Conservation (phyloP, 2,888 invertebrate genomes). For the Yponomeuta cagnagella region DNA sequence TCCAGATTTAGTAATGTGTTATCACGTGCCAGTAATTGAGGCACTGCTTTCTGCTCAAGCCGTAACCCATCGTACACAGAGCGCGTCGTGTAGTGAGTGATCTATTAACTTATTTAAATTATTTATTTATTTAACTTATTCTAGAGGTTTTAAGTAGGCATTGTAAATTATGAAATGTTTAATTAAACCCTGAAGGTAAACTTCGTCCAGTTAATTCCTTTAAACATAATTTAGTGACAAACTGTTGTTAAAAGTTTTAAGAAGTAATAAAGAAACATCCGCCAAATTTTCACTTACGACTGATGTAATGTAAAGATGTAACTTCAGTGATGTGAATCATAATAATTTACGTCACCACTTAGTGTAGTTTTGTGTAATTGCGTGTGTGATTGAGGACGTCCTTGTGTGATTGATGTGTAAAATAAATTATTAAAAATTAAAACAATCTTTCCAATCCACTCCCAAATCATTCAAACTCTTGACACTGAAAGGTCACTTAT, state of each 20-base stretch:
- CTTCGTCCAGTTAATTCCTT: constrained; percentile 30
- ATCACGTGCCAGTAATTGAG: constrained; percentile 4
- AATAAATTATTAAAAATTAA: constrained; percentile 48
- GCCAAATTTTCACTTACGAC: constrained; percentile 67
- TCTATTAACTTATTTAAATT: constrained; percentile 63
- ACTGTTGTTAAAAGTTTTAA: constrained; percentile 43
- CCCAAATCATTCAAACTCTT: background rate
- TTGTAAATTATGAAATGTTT: constrained; percentile 30
- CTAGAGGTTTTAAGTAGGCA: constrained; percentile 57
- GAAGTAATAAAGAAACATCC: constrained; percentile 30
- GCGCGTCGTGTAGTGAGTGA: constrained; percentile 41
- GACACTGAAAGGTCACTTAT: background rate
- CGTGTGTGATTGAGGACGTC: constrained; percentile 73
- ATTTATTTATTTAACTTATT: constrained; percentile 75
- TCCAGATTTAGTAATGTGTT: background rate
- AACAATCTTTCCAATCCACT: constrained; percentile 22
- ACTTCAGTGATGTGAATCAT: constrained; percentile 62
- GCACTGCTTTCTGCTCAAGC: constrained; percentile 30
- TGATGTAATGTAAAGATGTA: constrained; percentile 69
- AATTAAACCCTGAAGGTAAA: constrained; percentile 29
- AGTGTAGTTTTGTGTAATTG: constrained; percentile 46
- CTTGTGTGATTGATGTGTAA: constrained; percentile 70
- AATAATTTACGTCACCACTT: constrained; percentile 59
- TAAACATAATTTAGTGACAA: constrained; percentile 38
- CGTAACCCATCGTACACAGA: constrained; percentile 45